Evolutionary conservation across 2,888 invertebrate species (phyloP), one percentile per base, ranked within the genome.

Genomic region (Nomada ferruginata): DNA sequence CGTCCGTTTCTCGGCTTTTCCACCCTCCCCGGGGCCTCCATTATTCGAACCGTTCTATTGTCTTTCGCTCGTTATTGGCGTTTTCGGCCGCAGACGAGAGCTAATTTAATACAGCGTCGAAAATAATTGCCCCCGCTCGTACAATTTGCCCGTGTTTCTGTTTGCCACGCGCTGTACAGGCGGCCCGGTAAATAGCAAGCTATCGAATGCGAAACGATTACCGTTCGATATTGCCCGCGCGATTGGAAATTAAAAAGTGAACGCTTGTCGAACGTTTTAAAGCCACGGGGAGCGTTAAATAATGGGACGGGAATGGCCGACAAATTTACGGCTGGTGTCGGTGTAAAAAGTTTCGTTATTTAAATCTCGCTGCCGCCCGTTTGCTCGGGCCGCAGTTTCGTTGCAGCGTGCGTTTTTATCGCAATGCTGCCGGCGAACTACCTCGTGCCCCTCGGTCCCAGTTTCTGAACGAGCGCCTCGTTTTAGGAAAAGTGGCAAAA

Each of bases 401-500:
- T 9, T n/a, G 10, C 10, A n/a, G 18, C 4, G 10, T 9, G 10
- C n/a, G n/a, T 53, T 53, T 53, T n/a, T 18, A 53, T 53, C n/a
- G 53, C 18, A 5, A 5, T 0, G 50, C 18, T 15, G 50, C 50
- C 50, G 50, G 15, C 7, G 15, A 50, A 50, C 15, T 18, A 0
- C 36, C 36, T 36, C 36, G 5, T 36, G 36, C 36, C 36, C 36
- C 4, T 5, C 50, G 13, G 15, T n/a, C 55, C 26, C 55, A 10
- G 59, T 65, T 50, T 7, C 36, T 11, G 2, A 47, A 44, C 60
- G 52, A 26, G 44, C 36, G 1, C 29, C 11, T 10, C 29, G 9
- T 66, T 66, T 15, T 7, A 13, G 10, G 47, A 65, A 66, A 78
- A 79, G 65, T 71, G 53, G 65, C 26, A 11, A 79, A 79, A 66